Evolutionary conservation across 2,797 vertebrate species (phyloP).

Genomic region (Siniperca undulata): DNA sequence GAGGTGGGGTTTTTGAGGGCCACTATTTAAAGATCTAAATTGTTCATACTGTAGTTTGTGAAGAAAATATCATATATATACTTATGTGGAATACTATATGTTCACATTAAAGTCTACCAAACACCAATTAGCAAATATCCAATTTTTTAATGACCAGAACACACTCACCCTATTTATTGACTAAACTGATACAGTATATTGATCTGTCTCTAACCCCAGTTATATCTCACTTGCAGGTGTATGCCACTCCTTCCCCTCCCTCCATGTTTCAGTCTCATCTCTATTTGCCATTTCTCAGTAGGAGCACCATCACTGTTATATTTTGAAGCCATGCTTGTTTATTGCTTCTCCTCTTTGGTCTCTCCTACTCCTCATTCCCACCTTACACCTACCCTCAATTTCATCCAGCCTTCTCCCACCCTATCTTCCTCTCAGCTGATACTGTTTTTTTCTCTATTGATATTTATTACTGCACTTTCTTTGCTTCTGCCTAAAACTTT

Average conservation of each 20-base stretch:
- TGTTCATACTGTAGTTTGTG: not conserved
- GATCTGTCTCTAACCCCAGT: not conserved
- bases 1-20: not conserved
- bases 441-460: not conserved
- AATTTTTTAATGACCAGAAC: not conserved
- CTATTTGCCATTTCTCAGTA: conserved; percentile 21
- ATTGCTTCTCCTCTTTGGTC: conserved; percentile 15
- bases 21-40: not conserved
- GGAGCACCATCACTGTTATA: conserved; percentile 4
- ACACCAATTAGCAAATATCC: not conserved
- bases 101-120: not conserved
- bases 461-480: conserved; percentile 9
- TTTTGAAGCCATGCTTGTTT: conserved; percentile 7
- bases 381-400: conserved; percentile 15
- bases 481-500: not conserved
- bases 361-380: conserved; percentile 4
- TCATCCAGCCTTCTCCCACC: not conserved
- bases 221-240: not conserved
- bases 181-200: not conserved
- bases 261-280: conserved; percentile 4
- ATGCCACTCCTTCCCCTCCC: not conserved
- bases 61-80: not conserved
- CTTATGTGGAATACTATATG: too few species aligned
- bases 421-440: not conserved
- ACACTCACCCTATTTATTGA: not conserved